Evolutionary conservation across 2,797 vertebrate genomes (phyloP).

Genomic region (Gallinago solitaria): DNA sequence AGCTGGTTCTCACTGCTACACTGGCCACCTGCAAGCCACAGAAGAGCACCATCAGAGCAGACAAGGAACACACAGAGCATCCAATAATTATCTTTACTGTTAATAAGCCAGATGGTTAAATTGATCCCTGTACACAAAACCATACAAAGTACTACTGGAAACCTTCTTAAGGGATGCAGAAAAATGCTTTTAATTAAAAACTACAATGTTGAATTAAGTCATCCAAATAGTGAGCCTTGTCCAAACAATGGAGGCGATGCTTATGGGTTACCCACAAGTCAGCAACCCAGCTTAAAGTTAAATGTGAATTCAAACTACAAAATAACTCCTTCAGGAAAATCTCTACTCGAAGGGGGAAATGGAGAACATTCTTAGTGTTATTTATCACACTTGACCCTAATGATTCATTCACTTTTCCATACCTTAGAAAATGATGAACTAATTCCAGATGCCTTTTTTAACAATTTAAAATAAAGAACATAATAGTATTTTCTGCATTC

Average conservation of each 20-base stretch:
- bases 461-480: background rate
- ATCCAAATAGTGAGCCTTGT: background rate
- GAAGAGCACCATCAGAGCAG: background rate
- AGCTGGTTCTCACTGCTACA: background rate
- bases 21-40: background rate
- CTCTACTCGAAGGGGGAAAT: background rate
- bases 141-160: background rate
- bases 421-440: background rate
- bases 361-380: background rate
- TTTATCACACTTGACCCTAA: background rate
- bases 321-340: background rate
- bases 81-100: background rate
- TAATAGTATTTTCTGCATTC: background rate
- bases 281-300: background rate
- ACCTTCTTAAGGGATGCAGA: background rate
- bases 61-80: background rate
- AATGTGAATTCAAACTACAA: background rate
- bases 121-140: fast-evolving
- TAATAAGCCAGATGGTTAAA: background rate
- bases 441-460: background rate
- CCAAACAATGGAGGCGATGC: slow-evolving; percentile 16
- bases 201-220: background rate
- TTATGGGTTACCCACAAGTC: background rate
- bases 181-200: slow-evolving; percentile 33
- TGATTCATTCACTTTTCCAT: background rate